phyloP scores from a whole-genome alignment of 1,140 invertebrate species.

The Anadara kagoshimensis region DNA sequence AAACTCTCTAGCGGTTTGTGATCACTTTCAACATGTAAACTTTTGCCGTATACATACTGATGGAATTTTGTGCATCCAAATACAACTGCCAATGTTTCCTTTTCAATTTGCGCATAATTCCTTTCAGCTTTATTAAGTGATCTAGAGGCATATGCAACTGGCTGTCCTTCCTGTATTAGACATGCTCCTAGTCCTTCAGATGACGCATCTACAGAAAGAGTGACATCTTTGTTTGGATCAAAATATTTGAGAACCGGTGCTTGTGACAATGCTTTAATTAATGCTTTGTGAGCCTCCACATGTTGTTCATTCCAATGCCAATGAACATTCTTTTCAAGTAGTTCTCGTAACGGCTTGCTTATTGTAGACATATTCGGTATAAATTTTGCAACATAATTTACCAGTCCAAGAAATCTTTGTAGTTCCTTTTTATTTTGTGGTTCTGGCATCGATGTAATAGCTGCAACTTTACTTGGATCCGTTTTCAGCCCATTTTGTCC shows the following conservation, averaged over 20 bases:
- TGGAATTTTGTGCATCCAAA: too few species aligned
- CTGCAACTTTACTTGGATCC: slow-evolving; percentile 66
- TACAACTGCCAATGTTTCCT: slow-evolving; percentile 35
- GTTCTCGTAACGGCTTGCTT: slow-evolving; percentile 40
- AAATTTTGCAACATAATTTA: slow-evolving; percentile 69
- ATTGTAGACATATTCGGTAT: slow-evolving; percentile 65
- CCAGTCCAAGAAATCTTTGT: slow-evolving; percentile 53
- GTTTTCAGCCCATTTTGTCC: slow-evolving; percentile 62
- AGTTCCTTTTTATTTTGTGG: slow-evolving; percentile 33
- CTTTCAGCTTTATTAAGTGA: too few species aligned
- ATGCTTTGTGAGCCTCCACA: neutral
- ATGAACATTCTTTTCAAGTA: slow-evolving; percentile 23
- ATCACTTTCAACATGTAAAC: slow-evolving; percentile 68
- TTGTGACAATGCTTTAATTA: slow-evolving; percentile 6
- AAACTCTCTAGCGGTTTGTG: slow-evolving; percentile 62
- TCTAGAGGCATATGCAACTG: too few species aligned
- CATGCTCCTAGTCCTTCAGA: too few species aligned
- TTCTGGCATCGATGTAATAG: slow-evolving; percentile 48
- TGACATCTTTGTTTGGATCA: too few species aligned
- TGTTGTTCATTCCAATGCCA: slow-evolving; percentile 32
- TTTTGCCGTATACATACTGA: slow-evolving; percentile 71
- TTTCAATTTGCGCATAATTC: neutral
- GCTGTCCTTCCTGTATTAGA: too few species aligned
- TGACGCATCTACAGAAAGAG: neutral
- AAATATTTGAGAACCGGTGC: too few species aligned